Evolutionary conservation across 2,888 invertebrate genomes (phyloP), one percentile per base, ranked within the genome.

Genomic region (Drosophila antonietae): DNA sequence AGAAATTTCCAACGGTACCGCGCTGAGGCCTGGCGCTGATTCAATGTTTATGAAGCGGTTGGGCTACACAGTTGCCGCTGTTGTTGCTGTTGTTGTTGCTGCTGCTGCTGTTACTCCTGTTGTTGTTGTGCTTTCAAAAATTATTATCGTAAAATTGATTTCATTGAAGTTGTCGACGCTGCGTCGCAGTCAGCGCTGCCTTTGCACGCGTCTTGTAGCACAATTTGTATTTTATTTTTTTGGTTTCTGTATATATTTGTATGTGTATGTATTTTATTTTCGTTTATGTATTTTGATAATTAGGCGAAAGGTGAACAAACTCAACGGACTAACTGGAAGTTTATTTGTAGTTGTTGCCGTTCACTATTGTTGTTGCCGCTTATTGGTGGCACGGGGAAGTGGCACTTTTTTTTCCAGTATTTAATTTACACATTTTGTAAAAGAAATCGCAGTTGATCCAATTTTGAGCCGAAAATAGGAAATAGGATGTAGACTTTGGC

Each of bases 1-100:
- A 91, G 91, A 91, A 90, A 91, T 91, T 91, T 91, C 90, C 90
- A 91, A 91, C 91, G 91, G 91, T 90, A 91, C 82, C 81, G 85
- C 78, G 58, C 58, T 70, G 63, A 56, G 76, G 71, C 69, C 76
- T 78, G 77, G 62, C 81, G 73, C 84, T 84, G 84, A 87, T 74
- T 89, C 85, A 84, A 81, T 75, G 81, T 75, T 75, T 80, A 83
- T 82, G 68, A 72, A 89, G 84, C 89, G 80, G 62, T 78, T 88
- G 88, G 80, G 84, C 89, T 89, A 88, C 89, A 83, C 75, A 57
- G 72, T 55, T 55, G 55, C 55, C 43, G 61, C 51, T 64, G 63
- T 57, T 64, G 33, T 18, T 47, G 47, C 43, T 46, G 31, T 33
- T 53, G 58, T 37, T 66, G 55, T 37, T 65, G 46, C 10, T 41